Evolutionary conservation across 2,888 invertebrate genomes (phyloP).

Genomic region (Philopedon plagiatum): DNA sequence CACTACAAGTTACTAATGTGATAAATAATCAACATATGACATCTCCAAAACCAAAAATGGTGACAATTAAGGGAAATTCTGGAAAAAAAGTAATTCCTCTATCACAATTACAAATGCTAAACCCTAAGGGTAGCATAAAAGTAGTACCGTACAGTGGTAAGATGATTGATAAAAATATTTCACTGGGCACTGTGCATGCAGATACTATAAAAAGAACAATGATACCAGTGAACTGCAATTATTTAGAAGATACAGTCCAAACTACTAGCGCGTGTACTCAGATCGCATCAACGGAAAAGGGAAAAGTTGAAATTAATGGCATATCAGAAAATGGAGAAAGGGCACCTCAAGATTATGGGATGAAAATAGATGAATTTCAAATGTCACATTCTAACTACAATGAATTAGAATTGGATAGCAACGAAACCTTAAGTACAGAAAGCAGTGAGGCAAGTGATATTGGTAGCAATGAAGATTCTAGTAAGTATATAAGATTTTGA

Average conservation of each 20-base stretch:
- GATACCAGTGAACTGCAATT: slow-evolving; percentile 18
- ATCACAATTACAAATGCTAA: slow-evolving; percentile 66
- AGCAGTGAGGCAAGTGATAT: slow-evolving; percentile 31
- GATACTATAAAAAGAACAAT: slow-evolving; percentile 57
- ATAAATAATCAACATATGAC: slow-evolving; percentile 54
- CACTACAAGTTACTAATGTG: slow-evolving; percentile 52
- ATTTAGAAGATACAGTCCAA: slow-evolving; percentile 9
- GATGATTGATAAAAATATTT: slow-evolving; percentile 62
- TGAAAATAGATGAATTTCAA: slow-evolving; percentile 58
- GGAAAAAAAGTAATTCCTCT: slow-evolving; percentile 65
- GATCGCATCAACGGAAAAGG: slow-evolving; percentile 11
- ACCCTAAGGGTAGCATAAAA: slow-evolving; percentile 66
- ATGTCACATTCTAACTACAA: slow-evolving; percentile 37
- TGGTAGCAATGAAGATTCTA: slow-evolving; percentile 28
- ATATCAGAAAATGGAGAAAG: slow-evolving; percentile 41
- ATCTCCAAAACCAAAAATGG: slow-evolving; percentile 64
- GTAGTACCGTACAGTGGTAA: slow-evolving; percentile 65
- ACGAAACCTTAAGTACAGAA: slow-evolving; percentile 35
- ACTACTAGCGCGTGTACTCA: neutral
- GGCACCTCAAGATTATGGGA: slow-evolving; percentile 55
- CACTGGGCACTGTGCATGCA: slow-evolving; percentile 51
- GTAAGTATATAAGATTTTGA: too few species aligned
- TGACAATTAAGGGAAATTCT: slow-evolving; percentile 64
- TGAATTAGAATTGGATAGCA: slow-evolving; percentile 29
- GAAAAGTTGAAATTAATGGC: slow-evolving; percentile 17